Conservation (phyloP, 2,888 invertebrate genomes). For the Sicus ferrugineus region DNA sequence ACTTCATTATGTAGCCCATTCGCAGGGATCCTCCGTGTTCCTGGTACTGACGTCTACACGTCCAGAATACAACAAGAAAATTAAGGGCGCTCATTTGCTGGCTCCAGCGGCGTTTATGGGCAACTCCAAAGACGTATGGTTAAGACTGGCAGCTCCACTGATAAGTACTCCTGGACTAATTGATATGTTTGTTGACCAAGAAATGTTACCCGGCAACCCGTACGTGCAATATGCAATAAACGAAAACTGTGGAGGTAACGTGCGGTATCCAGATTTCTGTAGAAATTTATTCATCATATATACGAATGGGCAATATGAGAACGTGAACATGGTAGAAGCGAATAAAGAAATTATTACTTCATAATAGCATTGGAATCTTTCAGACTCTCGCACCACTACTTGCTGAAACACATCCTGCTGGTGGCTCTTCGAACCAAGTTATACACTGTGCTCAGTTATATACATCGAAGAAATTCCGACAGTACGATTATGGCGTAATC, state of each 20-base stretch:
- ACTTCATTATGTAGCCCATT: constrained; percentile 47
- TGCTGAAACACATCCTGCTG: neutral
- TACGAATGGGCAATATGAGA: constrained; percentile 4
- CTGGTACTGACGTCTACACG: constrained; percentile 42
- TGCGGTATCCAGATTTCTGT: constrained; percentile 23
- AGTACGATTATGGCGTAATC: too few relatives aligned
- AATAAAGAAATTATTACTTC: too few relatives aligned
- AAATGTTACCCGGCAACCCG: constrained; percentile 12
- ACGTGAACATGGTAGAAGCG: constrained; percentile 32
- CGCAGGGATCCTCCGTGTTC: constrained; percentile 46
- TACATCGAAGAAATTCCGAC: too few relatives aligned
- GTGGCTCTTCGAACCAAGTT: too few relatives aligned
- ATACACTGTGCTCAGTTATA: too few relatives aligned
- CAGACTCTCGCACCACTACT: neutral
- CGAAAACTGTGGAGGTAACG: constrained; percentile 24
- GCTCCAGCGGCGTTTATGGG: constrained; percentile 61
- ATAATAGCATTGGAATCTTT: too few relatives aligned
- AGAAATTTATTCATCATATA: constrained; percentile 4
- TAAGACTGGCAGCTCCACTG: constrained; percentile 43
- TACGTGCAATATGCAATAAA: constrained; percentile 10
- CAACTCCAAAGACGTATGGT: constrained; percentile 56
- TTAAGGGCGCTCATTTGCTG: constrained; percentile 44
- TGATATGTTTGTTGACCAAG: constrained; percentile 16
- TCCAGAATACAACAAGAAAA: constrained; percentile 45
- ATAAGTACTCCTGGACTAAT: constrained; percentile 30